phyloP scores from a whole-genome alignment of 2,113 vertebrate species.

The Sterna hirundo region DNA sequence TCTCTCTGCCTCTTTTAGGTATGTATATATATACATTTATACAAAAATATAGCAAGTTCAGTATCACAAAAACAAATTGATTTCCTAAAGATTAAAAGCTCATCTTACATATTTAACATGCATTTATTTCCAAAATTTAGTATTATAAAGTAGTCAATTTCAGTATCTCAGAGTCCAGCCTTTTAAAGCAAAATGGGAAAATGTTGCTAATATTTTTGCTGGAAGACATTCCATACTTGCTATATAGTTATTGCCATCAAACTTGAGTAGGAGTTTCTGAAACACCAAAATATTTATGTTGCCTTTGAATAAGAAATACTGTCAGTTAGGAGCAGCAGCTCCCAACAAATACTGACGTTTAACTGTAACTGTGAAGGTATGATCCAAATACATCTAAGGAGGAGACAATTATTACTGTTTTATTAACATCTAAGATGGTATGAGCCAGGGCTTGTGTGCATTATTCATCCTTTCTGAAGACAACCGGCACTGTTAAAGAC shows the following conservation, averaged over 20 bases:
- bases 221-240: not conserved
- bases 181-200: not conserved
- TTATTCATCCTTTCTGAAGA: not conserved
- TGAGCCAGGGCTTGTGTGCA: not conserved
- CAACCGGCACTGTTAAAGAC: not conserved
- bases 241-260: not conserved
- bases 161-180: not conserved
- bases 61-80: not conserved
- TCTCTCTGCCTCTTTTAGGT: not conserved
- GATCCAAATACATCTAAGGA: not conserved
- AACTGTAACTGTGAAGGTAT: not conserved
- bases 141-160: not conserved
- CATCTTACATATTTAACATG: not conserved
- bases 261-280: not conserved
- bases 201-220: not conserved
- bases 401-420: not conserved
- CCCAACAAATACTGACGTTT: not conserved
- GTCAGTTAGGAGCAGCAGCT: not conserved
- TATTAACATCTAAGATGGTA: not conserved
- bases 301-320: not conserved
- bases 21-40: not conserved
- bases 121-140: not conserved
- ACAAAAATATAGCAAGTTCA: not conserved
- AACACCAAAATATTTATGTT: not conserved
- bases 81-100: not conserved